These are phyloP conservation scores for Eilema caniola DNA, from an alignment of 2,888 invertebrate species.

Conservation along the genomic window DNA sequence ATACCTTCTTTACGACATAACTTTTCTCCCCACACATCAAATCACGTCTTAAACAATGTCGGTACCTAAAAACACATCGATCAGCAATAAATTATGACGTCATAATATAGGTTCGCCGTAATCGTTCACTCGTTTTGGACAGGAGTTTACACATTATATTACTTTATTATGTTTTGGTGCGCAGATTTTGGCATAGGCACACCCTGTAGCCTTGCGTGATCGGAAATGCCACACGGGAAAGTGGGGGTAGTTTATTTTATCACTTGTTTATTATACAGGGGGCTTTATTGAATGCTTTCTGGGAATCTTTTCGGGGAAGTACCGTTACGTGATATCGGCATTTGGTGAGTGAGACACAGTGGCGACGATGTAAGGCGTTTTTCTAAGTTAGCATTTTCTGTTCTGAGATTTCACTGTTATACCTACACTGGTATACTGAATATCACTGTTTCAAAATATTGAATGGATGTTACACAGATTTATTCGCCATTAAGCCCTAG, in stretches of 20 bases:
- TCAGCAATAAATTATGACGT: conserved; percentile 10
- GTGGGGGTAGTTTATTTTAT: conserved; percentile 5
- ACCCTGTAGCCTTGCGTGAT: conserved; percentile 26
- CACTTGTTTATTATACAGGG: conserved; percentile 2
- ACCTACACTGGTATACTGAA: no score
- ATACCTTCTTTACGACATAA: neutral
- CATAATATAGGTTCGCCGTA: conserved; percentile 5
- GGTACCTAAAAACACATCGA: neutral
- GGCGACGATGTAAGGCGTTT: neutral
- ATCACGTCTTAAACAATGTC: neutral
- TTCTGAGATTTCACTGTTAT: no score
- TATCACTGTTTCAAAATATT: no score
- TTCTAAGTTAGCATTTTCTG: no score
- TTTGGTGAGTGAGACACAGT: neutral
- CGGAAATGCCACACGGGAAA: neutral
- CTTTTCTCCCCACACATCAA: neutral
- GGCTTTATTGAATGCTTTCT: conserved; percentile 1
- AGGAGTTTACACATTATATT: conserved; percentile 5
- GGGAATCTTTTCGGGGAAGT: neutral
- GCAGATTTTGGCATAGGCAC: conserved; percentile 44
- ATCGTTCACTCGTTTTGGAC: conserved; percentile 11
- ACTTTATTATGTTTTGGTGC: conserved; percentile 25
- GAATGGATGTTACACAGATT: no score
- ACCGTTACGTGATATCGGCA: neutral
- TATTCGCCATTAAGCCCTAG: no score